Evolutionary conservation across 2,113 vertebrate genomes (phyloP), one percentile per base, ranked within the genome.

Genomic region (Apodemus speciosus): DNA sequence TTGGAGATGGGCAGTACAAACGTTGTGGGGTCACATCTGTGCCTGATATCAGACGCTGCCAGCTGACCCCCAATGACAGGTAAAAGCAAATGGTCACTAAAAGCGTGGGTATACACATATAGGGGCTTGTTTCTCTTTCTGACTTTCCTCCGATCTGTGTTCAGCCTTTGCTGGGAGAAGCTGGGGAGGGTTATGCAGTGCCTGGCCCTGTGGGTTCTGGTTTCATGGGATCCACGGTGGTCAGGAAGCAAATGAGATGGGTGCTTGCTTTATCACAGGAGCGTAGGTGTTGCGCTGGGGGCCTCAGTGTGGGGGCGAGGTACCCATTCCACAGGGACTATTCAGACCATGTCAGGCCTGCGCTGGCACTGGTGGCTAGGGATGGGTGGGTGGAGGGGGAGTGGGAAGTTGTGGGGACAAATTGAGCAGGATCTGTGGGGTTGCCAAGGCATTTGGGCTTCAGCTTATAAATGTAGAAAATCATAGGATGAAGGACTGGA

Each of bases 1-100:
- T 99, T 0, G 99, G 99, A 25, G 99, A 99, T 3, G 99, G 99
- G 30, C 99, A 99, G 98, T 99, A 99, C 98, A 99, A 99, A 89
- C 99, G 99, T 94, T 99, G 98, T 0, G 99, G 99, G 0, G 99
- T 99, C 32, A 99, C 99, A 20, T 99, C 99, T 0, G 98, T 99
- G 58, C 99, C 99, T 0, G 99, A 99, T 69, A 97, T 99, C 96
- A 98, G 99, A 94, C 99, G 99, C 96, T 99, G 99, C 96, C 99
- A 98, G 58, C 98, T 99, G 92, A 98, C 98, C 0, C 96, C 97
- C 90, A 99, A 98, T 0, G 99, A 99, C 99, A 99, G 98, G 99
- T 98, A 98, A 97, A 35, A 49, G 0, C 1, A 16, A 38, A 46
- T 53, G n/a, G 25, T 72, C 30, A 0, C 35, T 16, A 0, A 0